These are phyloP conservation scores for Phrynosoma platyrhinos DNA, from an alignment of 2,113 vertebrate genomes.

Conservation along the genomic window DNA sequence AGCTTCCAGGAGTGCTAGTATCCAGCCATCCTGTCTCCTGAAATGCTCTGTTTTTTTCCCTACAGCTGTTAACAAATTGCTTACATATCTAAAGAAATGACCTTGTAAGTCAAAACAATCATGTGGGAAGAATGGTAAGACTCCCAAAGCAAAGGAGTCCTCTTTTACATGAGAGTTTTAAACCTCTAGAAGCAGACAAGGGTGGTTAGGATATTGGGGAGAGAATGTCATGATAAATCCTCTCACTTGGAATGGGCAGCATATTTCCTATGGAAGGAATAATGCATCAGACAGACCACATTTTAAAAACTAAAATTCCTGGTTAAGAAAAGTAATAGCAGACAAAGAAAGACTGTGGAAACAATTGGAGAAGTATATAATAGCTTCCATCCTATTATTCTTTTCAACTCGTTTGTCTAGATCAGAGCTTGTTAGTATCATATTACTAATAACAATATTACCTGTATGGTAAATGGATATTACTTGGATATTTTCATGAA, in stretches of 20 bases:
- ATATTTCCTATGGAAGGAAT: neutral
- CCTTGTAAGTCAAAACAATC: slow-evolving; percentile 24
- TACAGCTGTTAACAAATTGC: slow-evolving; percentile 27
- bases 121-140: neutral
- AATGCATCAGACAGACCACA: too few relatives aligned
- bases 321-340: neutral
- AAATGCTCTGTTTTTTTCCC: slow-evolving; percentile 29
- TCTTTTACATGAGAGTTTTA: slow-evolving; percentile 4
- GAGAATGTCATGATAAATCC: slow-evolving; percentile 2
- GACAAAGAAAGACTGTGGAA: neutral
- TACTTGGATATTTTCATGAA: too few relatives aligned
- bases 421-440: too few relatives aligned
- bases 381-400: neutral
- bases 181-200: neutral
- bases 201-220: neutral
- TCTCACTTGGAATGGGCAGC: neutral
- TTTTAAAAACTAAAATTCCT: slow-evolving; percentile 1
- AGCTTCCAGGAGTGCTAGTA: slow-evolving; percentile 27
- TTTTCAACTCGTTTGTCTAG: neutral
- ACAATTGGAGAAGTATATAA: neutral
- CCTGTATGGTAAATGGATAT: too few relatives aligned
- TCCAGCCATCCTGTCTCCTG: slow-evolving; percentile 38
- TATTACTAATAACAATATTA: too few relatives aligned
- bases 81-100: slow-evolving; percentile 19
- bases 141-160: neutral